Conservation (phyloP, 1,140 invertebrate genomes). For the Zeugodacus cucurbitae region DNA sequence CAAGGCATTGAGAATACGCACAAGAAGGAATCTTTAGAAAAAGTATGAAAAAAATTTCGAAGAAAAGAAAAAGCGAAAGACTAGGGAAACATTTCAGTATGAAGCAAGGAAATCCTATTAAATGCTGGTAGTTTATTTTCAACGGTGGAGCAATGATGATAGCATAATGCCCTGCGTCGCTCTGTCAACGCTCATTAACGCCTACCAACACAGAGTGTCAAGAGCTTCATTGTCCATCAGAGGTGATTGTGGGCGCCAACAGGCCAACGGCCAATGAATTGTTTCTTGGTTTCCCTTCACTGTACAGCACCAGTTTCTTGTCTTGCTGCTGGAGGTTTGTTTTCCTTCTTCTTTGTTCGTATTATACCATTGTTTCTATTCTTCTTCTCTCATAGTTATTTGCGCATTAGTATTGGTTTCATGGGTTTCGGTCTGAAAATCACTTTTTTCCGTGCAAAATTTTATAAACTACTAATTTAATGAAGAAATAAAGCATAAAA, state of each 20-base stretch:
- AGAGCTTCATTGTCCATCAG: not conserved
- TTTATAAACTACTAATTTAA: constrained; percentile 16
- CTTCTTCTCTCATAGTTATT: not conserved
- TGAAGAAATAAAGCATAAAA: not conserved
- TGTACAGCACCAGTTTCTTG: not conserved
- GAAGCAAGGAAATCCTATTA: not conserved
- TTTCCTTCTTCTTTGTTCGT: not conserved
- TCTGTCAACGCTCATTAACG: constrained; percentile 7
- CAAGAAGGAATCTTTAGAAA: not conserved
- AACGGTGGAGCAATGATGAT: not conserved
- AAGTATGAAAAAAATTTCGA: not conserved
- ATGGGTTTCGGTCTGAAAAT: not conserved
- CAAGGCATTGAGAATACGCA: not conserved
- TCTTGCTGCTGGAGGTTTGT: not conserved
- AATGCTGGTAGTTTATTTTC: not conserved
- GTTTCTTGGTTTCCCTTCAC: not conserved
- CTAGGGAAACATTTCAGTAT: not conserved
- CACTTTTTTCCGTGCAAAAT: not conserved
- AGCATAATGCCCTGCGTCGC: not conserved
- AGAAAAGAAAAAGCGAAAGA: not conserved
- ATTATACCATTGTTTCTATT: not conserved
- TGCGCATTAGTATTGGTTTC: not conserved
- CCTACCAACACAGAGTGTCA: not conserved
- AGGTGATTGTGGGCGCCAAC: not conserved
- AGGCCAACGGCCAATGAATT: not conserved